phyloP scores from a whole-genome alignment of 2,888 invertebrate genomes.

The Perithous albicinctus region DNA sequence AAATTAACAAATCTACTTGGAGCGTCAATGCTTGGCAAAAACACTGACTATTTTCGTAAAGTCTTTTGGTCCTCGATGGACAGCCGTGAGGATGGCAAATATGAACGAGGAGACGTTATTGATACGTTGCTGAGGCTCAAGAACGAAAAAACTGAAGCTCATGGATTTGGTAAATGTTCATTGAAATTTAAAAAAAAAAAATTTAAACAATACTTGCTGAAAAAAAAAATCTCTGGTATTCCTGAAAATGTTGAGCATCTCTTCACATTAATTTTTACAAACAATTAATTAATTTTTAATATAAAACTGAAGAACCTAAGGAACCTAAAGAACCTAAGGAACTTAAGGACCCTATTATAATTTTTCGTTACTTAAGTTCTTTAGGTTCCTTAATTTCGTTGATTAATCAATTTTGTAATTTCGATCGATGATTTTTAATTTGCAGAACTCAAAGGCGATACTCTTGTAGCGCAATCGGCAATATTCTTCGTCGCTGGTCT shows the following conservation, averaged over 20 bases:
- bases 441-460: constrained; percentile 76
- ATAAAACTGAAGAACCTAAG: too few species aligned
- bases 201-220: too few species aligned
- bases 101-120: constrained; percentile 78
- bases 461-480: constrained; percentile 75
- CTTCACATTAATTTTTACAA: too few species aligned
- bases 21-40: constrained; percentile 65
- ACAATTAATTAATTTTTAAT: too few species aligned
- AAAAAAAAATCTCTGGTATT: too few species aligned
- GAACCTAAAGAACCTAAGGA: too few species aligned
- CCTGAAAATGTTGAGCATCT: too few species aligned
- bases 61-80: constrained; percentile 79
- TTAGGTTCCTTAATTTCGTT: not conserved
- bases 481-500: constrained; percentile 79
- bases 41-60: constrained; percentile 74
- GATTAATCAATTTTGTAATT: not conserved
- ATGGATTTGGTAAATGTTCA: constrained; percentile 72
- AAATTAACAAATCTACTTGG: constrained; percentile 47
- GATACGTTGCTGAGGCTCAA: constrained; percentile 77
- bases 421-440: not conserved
- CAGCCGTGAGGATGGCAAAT: constrained; percentile 70
- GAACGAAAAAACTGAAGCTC: constrained; percentile 68
- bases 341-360: too few species aligned
- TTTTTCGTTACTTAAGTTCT: too few species aligned
- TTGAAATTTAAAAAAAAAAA: not conserved